phyloP scores from a whole-genome alignment of 2,888 invertebrate species.

The Latrodectus hesperus region DNA sequence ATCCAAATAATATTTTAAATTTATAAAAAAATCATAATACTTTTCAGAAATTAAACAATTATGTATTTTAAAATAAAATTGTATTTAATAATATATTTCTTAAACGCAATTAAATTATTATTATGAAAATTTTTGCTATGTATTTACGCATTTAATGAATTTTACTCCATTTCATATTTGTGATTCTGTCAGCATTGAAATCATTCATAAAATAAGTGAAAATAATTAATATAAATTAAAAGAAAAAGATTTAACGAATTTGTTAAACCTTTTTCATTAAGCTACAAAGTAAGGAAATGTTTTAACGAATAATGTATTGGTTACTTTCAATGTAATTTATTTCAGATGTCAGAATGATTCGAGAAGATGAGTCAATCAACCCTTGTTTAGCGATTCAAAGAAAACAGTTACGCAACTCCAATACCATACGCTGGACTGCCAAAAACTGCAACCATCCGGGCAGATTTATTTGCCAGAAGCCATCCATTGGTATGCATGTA shows the following conservation, averaged over 20 bases:
- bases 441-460: slow-evolving; percentile 71
- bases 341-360: slow-evolving; percentile 34
- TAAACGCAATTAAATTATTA: too few relatives aligned
- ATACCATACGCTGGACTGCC: slow-evolving; percentile 67
- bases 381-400: slow-evolving; percentile 80
- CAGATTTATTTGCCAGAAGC: slow-evolving; percentile 72
- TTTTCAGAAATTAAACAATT: too few relatives aligned
- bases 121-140: too few relatives aligned
- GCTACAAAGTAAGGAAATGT: background rate
- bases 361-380: slow-evolving; percentile 9
- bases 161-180: background rate
- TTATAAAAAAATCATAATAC: too few relatives aligned
- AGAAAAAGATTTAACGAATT: background rate
- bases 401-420: slow-evolving; percentile 74
- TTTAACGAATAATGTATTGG: background rate
- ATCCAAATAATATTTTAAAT: too few relatives aligned
- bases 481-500: slow-evolving; percentile 69
- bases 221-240: background rate
- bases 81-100: too few relatives aligned
- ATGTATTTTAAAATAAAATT: too few relatives aligned
- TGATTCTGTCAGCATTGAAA: background rate
- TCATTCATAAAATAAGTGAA: background rate
- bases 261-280: too few relatives aligned
- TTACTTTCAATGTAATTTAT: background rate
- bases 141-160: too few relatives aligned